Conservation (phyloP, 2,797 vertebrate genomes). For the Mycteria americana region DNA sequence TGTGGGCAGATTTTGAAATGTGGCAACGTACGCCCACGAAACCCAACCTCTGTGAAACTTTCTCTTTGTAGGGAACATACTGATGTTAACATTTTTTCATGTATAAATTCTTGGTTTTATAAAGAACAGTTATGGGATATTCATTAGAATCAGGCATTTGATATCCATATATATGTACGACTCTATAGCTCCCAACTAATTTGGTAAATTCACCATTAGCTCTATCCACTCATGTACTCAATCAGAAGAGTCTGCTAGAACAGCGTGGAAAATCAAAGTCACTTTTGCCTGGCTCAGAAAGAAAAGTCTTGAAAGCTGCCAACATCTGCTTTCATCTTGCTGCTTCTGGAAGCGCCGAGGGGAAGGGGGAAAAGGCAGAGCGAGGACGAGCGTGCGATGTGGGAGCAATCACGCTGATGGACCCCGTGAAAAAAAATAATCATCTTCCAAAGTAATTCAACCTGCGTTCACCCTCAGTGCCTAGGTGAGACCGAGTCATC, state of each 20-base stretch:
- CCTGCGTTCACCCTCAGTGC: not conserved
- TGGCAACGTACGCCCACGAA: not conserved
- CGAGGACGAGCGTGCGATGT: not conserved
- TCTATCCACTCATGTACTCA: not conserved
- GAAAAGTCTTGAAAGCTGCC: not conserved
- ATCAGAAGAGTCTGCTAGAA: not conserved
- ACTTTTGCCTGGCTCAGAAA: slow-evolving; percentile 13
- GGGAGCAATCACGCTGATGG: not conserved
- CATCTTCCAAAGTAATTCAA: not conserved
- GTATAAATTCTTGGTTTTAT: not conserved
- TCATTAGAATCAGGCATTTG: not conserved
- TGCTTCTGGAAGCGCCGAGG: not conserved
- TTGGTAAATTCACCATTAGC: not conserved
- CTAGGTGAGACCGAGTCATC: not conserved
- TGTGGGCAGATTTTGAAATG: slow-evolving; percentile 16
- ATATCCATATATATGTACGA: not conserved
- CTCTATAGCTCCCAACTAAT: not conserved
- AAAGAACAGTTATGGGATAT: not conserved
- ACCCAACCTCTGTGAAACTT: not conserved
- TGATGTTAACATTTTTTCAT: not conserved
- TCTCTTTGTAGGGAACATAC: not conserved
- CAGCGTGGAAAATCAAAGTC: slow-evolving; percentile 34
- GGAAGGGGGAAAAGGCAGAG: not conserved
- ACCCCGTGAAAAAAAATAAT: accelerated
- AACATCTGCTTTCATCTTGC: not conserved